Evolutionary conservation across 2,113 vertebrate genomes (phyloP).

Genomic region (Microtus montanus): DNA sequence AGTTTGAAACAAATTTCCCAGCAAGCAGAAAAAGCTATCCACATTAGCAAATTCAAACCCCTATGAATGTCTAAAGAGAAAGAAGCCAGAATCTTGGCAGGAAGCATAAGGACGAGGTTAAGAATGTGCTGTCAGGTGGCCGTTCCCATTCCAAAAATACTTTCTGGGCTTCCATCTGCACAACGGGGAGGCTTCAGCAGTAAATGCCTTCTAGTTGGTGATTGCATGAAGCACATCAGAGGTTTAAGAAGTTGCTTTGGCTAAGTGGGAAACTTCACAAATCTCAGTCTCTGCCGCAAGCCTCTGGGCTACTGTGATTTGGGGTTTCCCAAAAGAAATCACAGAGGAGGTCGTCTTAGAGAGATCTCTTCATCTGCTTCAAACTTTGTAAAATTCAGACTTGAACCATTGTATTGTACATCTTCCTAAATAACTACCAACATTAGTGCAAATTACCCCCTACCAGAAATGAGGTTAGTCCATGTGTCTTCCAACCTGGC

Average conservation of each 20-base stretch:
- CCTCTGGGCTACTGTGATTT: slow-evolving; percentile 48
- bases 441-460: slow-evolving; percentile 30
- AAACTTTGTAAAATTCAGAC: slow-evolving; percentile 59
- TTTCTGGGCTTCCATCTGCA: slow-evolving; percentile 72
- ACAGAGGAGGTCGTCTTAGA: slow-evolving; percentile 14
- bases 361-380: not conserved
- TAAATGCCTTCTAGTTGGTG: slow-evolving; percentile 67
- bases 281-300: slow-evolving; percentile 20
- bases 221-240: slow-evolving; percentile 61
- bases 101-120: slow-evolving; percentile 42
- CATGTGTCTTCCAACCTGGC: slow-evolving; percentile 23
- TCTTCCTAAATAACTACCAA: slow-evolving; percentile 68
- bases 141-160: slow-evolving; percentile 73
- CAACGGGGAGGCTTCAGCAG: slow-evolving; percentile 22
- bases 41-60: slow-evolving; percentile 61
- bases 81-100: slow-evolving; percentile 50
- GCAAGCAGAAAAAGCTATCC: slow-evolving; percentile 58
- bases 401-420: slow-evolving; percentile 23
- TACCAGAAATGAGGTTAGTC: slow-evolving; percentile 45
- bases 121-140: slow-evolving; percentile 47
- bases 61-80: slow-evolving; percentile 65
- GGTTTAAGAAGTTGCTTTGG: slow-evolving; percentile 43
- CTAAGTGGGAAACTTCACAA: slow-evolving; percentile 60
- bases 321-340: slow-evolving; percentile 65
- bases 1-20: slow-evolving; percentile 60